Evolutionary conservation across 2,888 invertebrate genomes (phyloP).

Genomic region (Drosophila meridionalis): DNA sequence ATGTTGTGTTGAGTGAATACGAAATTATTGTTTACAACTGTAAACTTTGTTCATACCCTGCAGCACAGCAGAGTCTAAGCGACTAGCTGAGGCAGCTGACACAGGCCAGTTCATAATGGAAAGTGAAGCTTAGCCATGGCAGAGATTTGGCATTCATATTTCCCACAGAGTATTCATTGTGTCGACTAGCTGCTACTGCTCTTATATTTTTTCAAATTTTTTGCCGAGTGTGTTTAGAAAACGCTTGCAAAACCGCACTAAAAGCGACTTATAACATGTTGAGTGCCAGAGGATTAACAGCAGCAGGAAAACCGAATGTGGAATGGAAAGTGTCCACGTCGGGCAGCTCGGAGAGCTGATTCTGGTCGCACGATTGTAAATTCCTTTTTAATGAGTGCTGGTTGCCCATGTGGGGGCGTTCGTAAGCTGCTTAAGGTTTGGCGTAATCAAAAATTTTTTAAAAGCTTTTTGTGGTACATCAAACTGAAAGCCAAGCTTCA

Average conservation of each 20-base stretch:
- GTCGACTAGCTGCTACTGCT: not conserved
- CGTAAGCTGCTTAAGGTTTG: constrained; percentile 82
- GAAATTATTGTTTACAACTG: constrained; percentile 81
- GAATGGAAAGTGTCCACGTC: constrained; percentile 54
- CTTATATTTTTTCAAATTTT: constrained; percentile 15
- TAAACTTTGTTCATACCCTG: constrained; percentile 67
- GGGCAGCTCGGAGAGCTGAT: constrained; percentile 14
- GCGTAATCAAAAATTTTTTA: constrained; percentile 81
- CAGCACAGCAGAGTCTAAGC: not conserved
- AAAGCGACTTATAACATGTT: constrained; percentile 82
- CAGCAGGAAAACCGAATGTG: constrained; percentile 50
- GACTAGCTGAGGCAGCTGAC: not conserved
- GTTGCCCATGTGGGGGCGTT: constrained; percentile 52
- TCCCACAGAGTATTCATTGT: constrained; percentile 9
- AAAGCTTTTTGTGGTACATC: constrained; percentile 80
- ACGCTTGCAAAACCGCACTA: constrained; percentile 78
- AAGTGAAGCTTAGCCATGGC: not conserved
- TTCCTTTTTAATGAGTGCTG: constrained; percentile 80
- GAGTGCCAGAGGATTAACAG: constrained; percentile 80
- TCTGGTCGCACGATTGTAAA: constrained; percentile 58
- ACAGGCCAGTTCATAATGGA: not conserved
- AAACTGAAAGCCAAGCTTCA: constrained; percentile 62
- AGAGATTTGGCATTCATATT: not conserved
- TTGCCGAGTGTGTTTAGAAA: constrained; percentile 60
- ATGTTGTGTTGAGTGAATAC: constrained; percentile 80